A percentile compares a stretch with the other conserved stretches of the same genome.
Evolutionary conservation across 2,888 invertebrate genomes (phyloP).

Genomic region (Pecten maximus): DNA sequence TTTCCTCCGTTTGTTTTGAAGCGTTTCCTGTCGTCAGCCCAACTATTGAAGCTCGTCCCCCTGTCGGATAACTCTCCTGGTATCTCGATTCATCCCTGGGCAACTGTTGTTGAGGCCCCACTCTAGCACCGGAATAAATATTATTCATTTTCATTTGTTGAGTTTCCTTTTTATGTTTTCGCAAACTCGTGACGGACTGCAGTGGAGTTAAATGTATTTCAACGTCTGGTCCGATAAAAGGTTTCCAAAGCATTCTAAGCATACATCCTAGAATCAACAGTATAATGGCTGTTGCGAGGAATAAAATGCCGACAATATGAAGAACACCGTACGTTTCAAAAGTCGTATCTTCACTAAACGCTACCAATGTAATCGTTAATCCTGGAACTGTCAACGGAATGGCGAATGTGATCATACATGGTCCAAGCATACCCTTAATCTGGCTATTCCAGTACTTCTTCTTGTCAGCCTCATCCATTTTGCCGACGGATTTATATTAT

Average conservation of each 20-base stretch:
- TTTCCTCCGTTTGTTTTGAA: not conserved
- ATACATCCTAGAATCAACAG: constrained; percentile 61
- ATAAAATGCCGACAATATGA: constrained; percentile 64
- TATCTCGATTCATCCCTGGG: not conserved
- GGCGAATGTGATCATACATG: constrained; percentile 67
- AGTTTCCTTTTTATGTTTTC: not conserved
- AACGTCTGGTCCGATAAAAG: constrained; percentile 61
- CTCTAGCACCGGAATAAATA: constrained; percentile 3
- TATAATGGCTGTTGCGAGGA: constrained; percentile 56
- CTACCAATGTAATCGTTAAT: constrained; percentile 65
- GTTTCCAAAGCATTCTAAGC: constrained; percentile 62
- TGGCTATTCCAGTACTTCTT: constrained; percentile 54
- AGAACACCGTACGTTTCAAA: constrained; percentile 64
- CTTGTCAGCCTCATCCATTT: constrained; percentile 45
- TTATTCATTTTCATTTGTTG: not conserved
- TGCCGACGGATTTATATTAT: not conserved
- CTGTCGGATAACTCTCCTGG: not conserved
- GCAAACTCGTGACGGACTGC: constrained; percentile 50
- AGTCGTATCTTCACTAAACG: constrained; percentile 60
- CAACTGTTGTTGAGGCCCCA: not conserved
- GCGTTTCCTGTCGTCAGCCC: not conserved
- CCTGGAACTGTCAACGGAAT: constrained; percentile 68
- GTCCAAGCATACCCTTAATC: constrained; percentile 57
- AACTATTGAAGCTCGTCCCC: not conserved
- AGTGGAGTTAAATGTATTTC: constrained; percentile 62